Percentiles rank a stretch among this genome's conserved stretches.
phyloP scores from a whole-genome alignment of 2,888 invertebrate genomes.

The Hipparchia semele region DNA sequence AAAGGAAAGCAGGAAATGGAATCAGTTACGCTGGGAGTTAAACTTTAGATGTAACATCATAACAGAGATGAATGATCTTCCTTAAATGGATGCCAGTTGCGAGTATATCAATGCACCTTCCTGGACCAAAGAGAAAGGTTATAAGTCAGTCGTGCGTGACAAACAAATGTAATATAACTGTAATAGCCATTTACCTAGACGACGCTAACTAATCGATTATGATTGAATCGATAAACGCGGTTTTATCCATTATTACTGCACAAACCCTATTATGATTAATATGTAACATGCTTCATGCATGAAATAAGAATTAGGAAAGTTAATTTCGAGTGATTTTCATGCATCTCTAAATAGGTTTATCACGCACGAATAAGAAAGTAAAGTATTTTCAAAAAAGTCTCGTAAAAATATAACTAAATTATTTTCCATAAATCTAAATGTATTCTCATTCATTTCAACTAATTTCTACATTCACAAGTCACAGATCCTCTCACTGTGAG shows the following conservation, averaged over 20 bases:
- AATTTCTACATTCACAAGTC: too few relatives aligned
- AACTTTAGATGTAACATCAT: neutral
- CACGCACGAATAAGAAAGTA: too few relatives aligned
- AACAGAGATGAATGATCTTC: slow-evolving; percentile 10
- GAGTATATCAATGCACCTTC: slow-evolving; percentile 8
- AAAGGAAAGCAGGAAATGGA: neutral
- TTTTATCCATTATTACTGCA: neutral
- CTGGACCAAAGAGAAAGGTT: slow-evolving; percentile 9
- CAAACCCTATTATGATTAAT: neutral
- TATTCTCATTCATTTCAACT: too few relatives aligned
- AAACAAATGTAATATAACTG: slow-evolving; percentile 7
- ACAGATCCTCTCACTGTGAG: too few relatives aligned
- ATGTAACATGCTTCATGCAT: neutral
- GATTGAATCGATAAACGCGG: slow-evolving; percentile 6
- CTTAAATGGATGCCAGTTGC: slow-evolving; percentile 10
- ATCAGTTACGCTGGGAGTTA: neutral
- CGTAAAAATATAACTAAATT: too few relatives aligned
- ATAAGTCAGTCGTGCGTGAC: slow-evolving; percentile 5
- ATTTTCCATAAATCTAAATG: too few relatives aligned
- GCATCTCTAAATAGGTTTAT: too few relatives aligned
- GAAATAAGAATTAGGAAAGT: neutral
- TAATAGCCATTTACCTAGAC: neutral
- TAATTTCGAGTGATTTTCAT: neutral
- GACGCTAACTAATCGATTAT: slow-evolving; percentile 7
- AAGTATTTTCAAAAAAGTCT: too few relatives aligned